Conservation (phyloP, 2,888 invertebrate genomes). For the Athripsodes cinereus region DNA sequence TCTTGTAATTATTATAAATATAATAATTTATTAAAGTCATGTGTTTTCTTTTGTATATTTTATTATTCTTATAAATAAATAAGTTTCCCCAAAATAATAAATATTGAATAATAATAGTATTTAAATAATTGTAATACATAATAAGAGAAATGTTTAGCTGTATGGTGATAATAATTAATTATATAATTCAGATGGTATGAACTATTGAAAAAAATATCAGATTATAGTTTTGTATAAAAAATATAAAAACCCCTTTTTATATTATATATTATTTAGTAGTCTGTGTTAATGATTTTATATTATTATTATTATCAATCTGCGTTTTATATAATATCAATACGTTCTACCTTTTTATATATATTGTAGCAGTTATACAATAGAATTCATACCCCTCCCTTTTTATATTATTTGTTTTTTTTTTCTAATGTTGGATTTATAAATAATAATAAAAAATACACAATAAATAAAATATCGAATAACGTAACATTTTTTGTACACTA, state of each 20-base stretch:
- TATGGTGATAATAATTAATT: conserved; percentile 26
- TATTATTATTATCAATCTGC: not conserved
- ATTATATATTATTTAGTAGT: too few relatives aligned
- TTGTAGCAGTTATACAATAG: not conserved
- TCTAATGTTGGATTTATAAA: not conserved
- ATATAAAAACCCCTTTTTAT: too few relatives aligned
- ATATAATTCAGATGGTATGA: conserved; percentile 7
- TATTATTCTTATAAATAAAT: not conserved
- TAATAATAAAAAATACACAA: too few relatives aligned
- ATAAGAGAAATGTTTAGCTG: conserved; percentile 17
- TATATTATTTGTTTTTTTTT: not conserved
- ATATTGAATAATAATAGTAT: too few relatives aligned
- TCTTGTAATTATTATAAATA: not conserved
- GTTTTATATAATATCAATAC: not conserved
- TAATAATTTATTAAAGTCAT: not conserved
- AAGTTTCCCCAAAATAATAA: conserved; percentile 6
- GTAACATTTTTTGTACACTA: too few relatives aligned
- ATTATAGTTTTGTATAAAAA: too few relatives aligned
- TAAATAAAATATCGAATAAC: too few relatives aligned
- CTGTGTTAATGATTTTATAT: too few relatives aligned
- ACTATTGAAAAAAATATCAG: not conserved
- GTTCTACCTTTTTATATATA: not conserved
- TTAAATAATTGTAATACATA: not conserved
- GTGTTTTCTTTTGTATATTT: not conserved
- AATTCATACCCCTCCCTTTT: not conserved